Percentiles rank a stretch among this genome's conserved stretches.
Evolutionary conservation across 1,140 invertebrate species (phyloP).

Genomic region (Samia ricini): DNA sequence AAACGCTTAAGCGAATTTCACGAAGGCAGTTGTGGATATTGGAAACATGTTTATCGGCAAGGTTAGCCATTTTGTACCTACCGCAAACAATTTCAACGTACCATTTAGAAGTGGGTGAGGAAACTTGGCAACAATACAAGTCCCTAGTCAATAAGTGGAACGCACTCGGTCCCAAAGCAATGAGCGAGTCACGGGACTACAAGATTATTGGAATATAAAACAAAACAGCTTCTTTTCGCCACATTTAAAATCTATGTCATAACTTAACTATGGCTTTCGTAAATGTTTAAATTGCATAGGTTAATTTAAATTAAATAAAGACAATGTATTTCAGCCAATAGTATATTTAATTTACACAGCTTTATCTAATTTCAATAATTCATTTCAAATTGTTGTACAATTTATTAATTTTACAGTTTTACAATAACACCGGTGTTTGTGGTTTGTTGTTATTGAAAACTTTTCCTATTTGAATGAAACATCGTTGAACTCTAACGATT

Average conservation of each 20-base stretch:
- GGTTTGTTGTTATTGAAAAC: conserved; percentile 12
- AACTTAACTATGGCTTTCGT: background rate
- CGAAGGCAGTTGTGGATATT: conserved; percentile 2
- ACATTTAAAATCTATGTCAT: background rate
- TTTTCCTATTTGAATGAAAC: conserved; percentile 17
- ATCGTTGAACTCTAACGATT: conserved; percentile 21
- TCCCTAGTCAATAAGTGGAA: conserved; percentile 15
- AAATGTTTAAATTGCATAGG: background rate
- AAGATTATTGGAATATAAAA: background rate
- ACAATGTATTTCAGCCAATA: no score
- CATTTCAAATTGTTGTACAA: background rate
- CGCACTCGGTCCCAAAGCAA: conserved; percentile 12
- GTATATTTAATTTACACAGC: no score
- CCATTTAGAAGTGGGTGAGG: conserved; percentile 5
- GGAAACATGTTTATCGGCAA: conserved; percentile 6
- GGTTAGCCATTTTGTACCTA: conserved; percentile 3
- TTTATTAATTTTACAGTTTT: background rate
- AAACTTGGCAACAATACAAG: conserved; percentile 17
- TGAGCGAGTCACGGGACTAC: background rate
- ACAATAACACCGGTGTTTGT: background rate
- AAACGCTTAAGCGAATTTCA: background rate
- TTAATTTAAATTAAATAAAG: no score
- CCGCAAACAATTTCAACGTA: conserved; percentile 13
- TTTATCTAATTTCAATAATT: no score
- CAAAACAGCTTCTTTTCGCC: background rate